Evolutionary conservation across 2,888 invertebrate species (phyloP).

Genomic region (Erebia aethiops): DNA sequence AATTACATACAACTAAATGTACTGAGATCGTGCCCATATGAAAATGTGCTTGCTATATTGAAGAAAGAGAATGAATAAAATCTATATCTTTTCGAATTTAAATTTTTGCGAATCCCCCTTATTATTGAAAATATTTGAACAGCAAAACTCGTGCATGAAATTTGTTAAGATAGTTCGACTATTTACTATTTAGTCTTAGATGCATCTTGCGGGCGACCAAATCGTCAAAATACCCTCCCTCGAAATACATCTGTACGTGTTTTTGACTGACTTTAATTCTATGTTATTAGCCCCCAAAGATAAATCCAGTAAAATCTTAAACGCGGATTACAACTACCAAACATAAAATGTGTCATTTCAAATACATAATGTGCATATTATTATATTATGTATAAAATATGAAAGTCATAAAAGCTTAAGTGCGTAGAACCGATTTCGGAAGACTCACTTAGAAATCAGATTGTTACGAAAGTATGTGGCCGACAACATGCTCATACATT

Average conservation of each 20-base stretch:
- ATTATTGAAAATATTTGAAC: background rate
- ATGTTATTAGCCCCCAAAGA: background rate
- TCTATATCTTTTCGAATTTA: slow-evolving; percentile 24
- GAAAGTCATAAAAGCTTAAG: slow-evolving; percentile 9
- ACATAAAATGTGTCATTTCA: slow-evolving; percentile 20
- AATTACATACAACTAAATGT: slow-evolving; percentile 58
- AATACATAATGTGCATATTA: slow-evolving; percentile 25
- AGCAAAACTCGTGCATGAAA: slow-evolving; percentile 2
- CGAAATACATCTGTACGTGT: background rate
- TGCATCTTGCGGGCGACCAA: background rate
- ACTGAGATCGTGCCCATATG: slow-evolving; percentile 77
- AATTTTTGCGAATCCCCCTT: slow-evolving; percentile 2
- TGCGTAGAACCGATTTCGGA: slow-evolving; percentile 5
- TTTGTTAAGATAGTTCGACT: background rate
- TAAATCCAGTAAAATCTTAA: slow-evolving; percentile 9
- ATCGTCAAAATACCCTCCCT: background rate
- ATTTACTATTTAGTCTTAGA: background rate
- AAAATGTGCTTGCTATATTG: slow-evolving; percentile 52
- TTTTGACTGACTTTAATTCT: background rate
- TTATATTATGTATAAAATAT: slow-evolving; percentile 15
- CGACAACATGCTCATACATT: background rate
- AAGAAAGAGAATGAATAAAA: slow-evolving; percentile 33
- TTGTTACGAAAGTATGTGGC: background rate
- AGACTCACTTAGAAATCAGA: slow-evolving; percentile 13
- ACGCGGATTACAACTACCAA: slow-evolving; percentile 12